Evolutionary conservation across 1,140 invertebrate genomes (phyloP), one percentile per base, ranked within the genome.

Genomic region (Penaeus chinensis): DNA sequence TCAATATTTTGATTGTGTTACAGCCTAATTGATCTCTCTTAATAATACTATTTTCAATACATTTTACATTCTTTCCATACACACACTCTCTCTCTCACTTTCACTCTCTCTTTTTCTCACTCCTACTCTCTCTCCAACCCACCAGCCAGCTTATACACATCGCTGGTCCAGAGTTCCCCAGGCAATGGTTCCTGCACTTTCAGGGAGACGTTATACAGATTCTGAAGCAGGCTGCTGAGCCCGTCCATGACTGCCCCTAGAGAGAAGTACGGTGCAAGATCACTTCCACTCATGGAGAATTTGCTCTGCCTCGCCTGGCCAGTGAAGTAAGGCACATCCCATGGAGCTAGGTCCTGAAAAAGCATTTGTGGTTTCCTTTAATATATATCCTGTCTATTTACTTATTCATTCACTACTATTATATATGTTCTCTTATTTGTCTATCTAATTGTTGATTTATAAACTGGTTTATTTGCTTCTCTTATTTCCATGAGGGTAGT

Each of bases 181-280:
- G 94, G 93, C 76, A 94, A 92, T 89, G 96, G 93, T 87, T 96
- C 95, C 74, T 95, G 94, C 85, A 94, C 93, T 82, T 96, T 92
- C 13, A 99, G 92, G 10, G 93, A 94, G 47, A 99, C 95, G 8
- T 95, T 96, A 91, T 96, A 99, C 0, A 99, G 92, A 69, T 94
- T 93, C 81, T 96, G 93, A 63, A 98, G 96, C 16, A 99, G 92
- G 91, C 86, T 62, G 92, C 98, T 97, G 7, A 99, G 92, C 0
- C 98, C 98, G 91, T 99, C 97, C 97, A 99, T 99, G 91, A 98
- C 99, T 80, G 95, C 94, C 16, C 98, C 98, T 0, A 99, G 93
- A 0, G 98, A 98, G 92, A 99, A 98, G 92, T 98, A 99, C 0
- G 97, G 96, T 65, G 95, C 93, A 91, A 96, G 96, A 91, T 97